Evolutionary conservation across 2,888 invertebrate genomes (phyloP).

Genomic region (Polydrusus cervinus): DNA sequence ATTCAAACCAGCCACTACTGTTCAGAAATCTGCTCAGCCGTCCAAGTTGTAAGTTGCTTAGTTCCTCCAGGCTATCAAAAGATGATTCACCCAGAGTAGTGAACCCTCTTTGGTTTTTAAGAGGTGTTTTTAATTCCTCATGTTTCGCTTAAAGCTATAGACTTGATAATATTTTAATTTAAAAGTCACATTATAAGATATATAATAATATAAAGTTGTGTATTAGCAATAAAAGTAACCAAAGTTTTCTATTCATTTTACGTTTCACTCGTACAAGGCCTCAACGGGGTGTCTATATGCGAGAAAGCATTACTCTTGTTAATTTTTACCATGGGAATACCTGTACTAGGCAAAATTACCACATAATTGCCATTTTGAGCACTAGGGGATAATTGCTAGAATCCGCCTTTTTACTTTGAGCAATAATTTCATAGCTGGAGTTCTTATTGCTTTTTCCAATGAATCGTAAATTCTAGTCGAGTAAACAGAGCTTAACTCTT

Average conservation of each 20-base stretch:
- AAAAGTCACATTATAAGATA: too few species aligned
- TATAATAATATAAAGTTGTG: too few species aligned
- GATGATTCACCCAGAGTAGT: too few species aligned
- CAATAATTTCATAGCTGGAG: constrained; percentile 39
- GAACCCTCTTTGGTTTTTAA: too few species aligned
- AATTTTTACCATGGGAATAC: constrained; percentile 16
- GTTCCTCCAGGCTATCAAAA: too few species aligned
- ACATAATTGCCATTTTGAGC: constrained; percentile 35
- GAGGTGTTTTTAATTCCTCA: too few species aligned
- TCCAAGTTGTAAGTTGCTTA: too few species aligned
- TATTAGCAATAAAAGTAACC: too few species aligned
- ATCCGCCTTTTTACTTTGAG: constrained; percentile 25
- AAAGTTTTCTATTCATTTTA: neutral
- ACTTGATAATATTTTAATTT: too few species aligned
- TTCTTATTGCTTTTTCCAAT: constrained; percentile 39
- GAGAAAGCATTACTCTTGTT: constrained; percentile 29
- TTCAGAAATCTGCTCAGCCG: too few species aligned
- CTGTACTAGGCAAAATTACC: constrained; percentile 28
- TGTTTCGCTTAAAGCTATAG: too few species aligned
- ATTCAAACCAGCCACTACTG: too few species aligned
- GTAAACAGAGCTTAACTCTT: neutral
- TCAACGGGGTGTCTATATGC: constrained; percentile 30
- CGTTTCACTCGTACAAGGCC: constrained; percentile 1
- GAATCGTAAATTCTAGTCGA: constrained; percentile 30
- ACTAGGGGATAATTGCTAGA: constrained; percentile 35